Base-by-base conservation (phyloP, 2,888 invertebrate species). In the Rugalucina vietnamica region DNA sequence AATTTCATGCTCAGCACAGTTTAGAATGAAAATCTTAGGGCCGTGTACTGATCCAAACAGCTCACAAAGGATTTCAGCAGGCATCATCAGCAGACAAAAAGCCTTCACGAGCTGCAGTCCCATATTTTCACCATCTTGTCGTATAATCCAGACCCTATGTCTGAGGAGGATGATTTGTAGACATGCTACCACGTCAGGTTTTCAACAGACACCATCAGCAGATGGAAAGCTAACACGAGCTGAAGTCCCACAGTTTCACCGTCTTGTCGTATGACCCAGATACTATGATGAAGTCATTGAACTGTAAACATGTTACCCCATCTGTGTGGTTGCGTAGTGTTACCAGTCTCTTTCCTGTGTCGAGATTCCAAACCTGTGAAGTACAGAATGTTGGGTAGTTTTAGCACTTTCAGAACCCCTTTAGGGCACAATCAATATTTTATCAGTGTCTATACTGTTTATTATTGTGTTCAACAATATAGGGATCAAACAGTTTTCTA, bases 211-310 rank as follows among this genome's bases (percentile, higher is more conserved):
- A n/a, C n/a, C n/a, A n/a, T n/a, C n/a, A n/a, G n/a, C n/a, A n/a
- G n/a, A n/a, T n/a, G n/a, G n/a, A n/a, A n/a, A 21, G n/a, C 72
- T 85, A 93, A 81, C 93, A 94, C 70, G 94, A 93, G 82, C 94
- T 93, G 86, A 96, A 96, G 88, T 96, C 96, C 96, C 96, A 96
- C 73, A 96, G 92, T 90, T 95, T 95, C 69, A 96, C 96, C 18
- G 95, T 95, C 85, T 95, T 95, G 90, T 96, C 96, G 79, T 95
- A 96, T 2, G 95, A 96, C 1, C 96, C 96, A 29, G 96, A 96
- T 39, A 96, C 96, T 71, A 96, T 95, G 82, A 95, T 94, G 84
- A 95, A 94, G 91, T 96, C 96, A 90, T 95, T 95, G 91, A 96
- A 96, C 90, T 95, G 95, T n/a, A 96, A 92, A 91, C 96, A 96